Conservation (phyloP, 2,113 vertebrate species). For the Aepyceros melampus region DNA sequence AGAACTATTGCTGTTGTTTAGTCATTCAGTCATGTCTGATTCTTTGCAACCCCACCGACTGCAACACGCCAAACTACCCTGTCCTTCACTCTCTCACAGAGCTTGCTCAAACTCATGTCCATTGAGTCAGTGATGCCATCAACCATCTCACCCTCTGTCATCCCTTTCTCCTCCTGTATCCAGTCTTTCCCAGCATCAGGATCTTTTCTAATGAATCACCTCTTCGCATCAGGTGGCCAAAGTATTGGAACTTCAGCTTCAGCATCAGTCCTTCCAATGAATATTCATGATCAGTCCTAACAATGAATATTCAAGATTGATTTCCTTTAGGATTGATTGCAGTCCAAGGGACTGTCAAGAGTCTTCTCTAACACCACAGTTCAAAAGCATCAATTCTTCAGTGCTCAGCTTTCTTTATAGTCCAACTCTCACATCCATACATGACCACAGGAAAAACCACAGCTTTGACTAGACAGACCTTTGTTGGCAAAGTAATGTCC, state of each 20-base stretch:
- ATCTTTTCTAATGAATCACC: neutral
- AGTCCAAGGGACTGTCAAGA: neutral
- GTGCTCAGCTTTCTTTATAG: neutral
- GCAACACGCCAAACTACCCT: neutral
- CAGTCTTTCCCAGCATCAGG: neutral
- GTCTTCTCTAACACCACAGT: neutral
- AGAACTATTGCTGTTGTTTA: neutral
- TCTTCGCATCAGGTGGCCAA: neutral
- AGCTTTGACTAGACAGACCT: neutral
- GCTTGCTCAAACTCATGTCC: neutral
- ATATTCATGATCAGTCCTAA: neutral
- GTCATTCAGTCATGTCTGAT: rapidly evolving
- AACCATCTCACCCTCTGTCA: neutral
- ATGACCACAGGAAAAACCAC: neutral
- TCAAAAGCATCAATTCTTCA: neutral
- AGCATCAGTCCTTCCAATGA: neutral
- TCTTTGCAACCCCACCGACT: neutral
- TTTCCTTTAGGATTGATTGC: neutral
- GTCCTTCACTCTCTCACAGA: neutral
- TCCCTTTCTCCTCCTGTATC: neutral
- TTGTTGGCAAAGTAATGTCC: neutral
- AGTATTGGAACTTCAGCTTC: neutral
- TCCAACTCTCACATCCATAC: neutral
- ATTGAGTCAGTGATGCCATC: neutral
- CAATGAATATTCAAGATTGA: neutral